Evolutionary conservation across 2,113 vertebrate genomes (phyloP), one percentile per base, ranked within the genome.

Genomic region (Hippoglossus stenolepis): DNA sequence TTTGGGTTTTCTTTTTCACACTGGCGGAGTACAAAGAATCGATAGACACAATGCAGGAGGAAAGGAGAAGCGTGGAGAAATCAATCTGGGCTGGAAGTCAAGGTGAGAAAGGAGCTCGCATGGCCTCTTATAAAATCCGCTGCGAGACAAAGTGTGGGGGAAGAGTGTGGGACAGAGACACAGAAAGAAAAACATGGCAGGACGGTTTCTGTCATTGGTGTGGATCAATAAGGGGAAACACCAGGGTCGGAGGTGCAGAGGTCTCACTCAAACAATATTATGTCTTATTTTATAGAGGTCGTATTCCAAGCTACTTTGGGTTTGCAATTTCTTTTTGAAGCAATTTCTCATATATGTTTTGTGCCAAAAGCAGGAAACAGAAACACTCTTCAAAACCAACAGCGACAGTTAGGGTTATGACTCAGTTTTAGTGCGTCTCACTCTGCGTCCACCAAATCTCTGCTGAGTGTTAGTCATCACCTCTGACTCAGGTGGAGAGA

Each of bases 381-480:
- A 17, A 49, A 49, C 40, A n/a, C 47, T 78, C 28, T 31, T 31
- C 5, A 38, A 85, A 45, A 77, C 38, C 73, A 80, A 40, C 57
- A 70, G 62, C 64, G 57, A 61, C 40, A 72, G 65, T 49, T 45
- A 58, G 69, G 73, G 65, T 59, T 64, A 70, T 83, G 84, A 81
- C 56, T 75, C 35, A 65, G 5, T 81, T 53, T 8, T 53, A 53
- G 20, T 10, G 51, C 20, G 49, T 53, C 49, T 53, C 49, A 53
- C 54, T 74, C 69, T 67, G 21, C 79, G 61, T n/a, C 66, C 65
- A 49, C 53, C 20, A 56, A 63, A 59, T 47, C 77, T 76, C 82
- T 60, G 31, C 20, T 69, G 80, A 73, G 61, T 51, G 83, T 89
- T 82, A 84, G 58, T 91, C 85, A 86, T 91, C 85, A 85, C 85